These are phyloP conservation scores for Gila robusta DNA, from an alignment of 2,797 vertebrate genomes.

Conservation along the genomic window DNA sequence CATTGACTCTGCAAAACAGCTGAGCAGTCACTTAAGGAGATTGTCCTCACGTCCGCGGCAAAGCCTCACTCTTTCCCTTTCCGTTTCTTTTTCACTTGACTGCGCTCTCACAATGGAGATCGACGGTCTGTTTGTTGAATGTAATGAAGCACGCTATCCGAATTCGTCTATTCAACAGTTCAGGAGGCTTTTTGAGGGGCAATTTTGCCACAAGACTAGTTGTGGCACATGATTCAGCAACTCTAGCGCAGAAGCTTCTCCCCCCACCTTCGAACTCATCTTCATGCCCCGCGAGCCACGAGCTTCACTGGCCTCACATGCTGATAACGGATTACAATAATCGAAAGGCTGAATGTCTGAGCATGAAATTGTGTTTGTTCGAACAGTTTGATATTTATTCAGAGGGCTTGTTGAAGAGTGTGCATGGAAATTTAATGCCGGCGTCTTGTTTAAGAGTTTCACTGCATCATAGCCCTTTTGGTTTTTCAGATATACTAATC, in stretches of 20 bases:
- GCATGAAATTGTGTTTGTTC: slow-evolving; percentile 60
- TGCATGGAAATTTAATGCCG: slow-evolving; percentile 35
- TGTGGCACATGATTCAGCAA: slow-evolving; percentile 62
- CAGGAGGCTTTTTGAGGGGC: slow-evolving; percentile 45
- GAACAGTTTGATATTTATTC: slow-evolving; percentile 51
- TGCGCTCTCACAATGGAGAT: slow-evolving; percentile 14
- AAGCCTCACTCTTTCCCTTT: background rate
- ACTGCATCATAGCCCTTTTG: background rate
- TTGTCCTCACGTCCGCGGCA: slow-evolving; percentile 49
- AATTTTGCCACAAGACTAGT: slow-evolving; percentile 59
- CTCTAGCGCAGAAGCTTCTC: slow-evolving; percentile 17
- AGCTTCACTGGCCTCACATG: slow-evolving; percentile 49
- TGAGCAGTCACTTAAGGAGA: slow-evolving; percentile 65
- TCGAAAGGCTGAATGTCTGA: slow-evolving; percentile 50
- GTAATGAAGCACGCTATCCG: slow-evolving; percentile 16
- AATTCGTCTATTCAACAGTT: slow-evolving; percentile 60
- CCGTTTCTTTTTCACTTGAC: slow-evolving; percentile 31
- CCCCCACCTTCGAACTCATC: slow-evolving; percentile 36
- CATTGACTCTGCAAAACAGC: slow-evolving; percentile 68
- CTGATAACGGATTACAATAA: slow-evolving; percentile 60
- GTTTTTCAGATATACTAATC: background rate
- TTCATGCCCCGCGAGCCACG: slow-evolving; percentile 38
- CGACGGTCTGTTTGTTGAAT: slow-evolving; percentile 26
- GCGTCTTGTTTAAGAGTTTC: slow-evolving; percentile 23
- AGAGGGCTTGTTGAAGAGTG: slow-evolving; percentile 30